Conservation (phyloP, 2,888 invertebrate species). For the Eustalomyia histrio region DNA sequence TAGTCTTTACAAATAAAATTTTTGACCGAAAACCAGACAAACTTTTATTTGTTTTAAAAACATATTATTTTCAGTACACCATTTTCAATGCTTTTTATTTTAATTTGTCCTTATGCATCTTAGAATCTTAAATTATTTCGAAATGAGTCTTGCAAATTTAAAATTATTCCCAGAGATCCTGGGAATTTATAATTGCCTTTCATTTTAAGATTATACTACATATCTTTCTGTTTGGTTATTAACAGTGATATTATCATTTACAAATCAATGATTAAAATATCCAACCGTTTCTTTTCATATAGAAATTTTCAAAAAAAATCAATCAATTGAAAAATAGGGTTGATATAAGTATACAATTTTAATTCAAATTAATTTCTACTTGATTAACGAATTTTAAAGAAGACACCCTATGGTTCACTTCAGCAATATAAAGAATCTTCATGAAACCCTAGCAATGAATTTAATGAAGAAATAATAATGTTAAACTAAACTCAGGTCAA, state of each 20-base stretch:
- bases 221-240: not conserved
- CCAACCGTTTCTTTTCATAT: not conserved
- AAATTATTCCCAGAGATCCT: not conserved
- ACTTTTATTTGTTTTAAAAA: no score
- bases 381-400: conserved; percentile 29
- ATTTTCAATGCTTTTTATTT: no score
- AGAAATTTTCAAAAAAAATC: conserved; percentile 10
- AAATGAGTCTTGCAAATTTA: not conserved
- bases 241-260: not conserved
- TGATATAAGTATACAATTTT: not conserved
- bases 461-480: conserved; percentile 27
- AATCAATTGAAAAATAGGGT: conserved; percentile 15
- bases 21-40: no score
- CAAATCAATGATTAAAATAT: not conserved
- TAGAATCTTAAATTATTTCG: no score
- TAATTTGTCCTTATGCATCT: no score
- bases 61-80: no score
- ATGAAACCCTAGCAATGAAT: conserved; percentile 13
- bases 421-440: conserved; percentile 16
- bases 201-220: not conserved
- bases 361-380: conserved; percentile 40
- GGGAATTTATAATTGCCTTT: conserved; percentile 10
- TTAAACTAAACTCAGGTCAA: conserved; percentile 31
- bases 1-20: no score
- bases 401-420: conserved; percentile 48